Evolutionary conservation across 1,140 invertebrate genomes (phyloP), one percentile per base, ranked within the genome.

Genomic region (Drosophila parvula): DNA sequence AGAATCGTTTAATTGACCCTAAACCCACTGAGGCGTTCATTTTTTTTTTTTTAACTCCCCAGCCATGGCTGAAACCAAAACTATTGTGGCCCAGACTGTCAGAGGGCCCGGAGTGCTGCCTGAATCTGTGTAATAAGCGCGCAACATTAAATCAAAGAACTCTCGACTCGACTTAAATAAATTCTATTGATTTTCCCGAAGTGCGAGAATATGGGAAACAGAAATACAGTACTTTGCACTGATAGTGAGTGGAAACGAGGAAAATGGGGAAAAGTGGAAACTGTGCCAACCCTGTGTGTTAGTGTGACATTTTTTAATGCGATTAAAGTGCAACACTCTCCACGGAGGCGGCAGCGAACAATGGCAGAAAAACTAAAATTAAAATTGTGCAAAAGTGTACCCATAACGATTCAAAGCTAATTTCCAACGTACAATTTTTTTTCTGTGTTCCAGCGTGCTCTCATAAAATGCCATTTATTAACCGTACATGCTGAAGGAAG

Each of bases 291-390:
- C 65, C 22, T 22, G 22, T 22, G 76, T 84, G 80, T 61, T 78
- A 81, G 78, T 81, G 85, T 81, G 68, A 77, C 85, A 79, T 65
- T 81, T 81, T 84, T 81, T 89, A 89, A 89, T 89, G 85, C 85
- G 85, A 89, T 89, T 89, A 89, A 90, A 90, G 85, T 85, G 78
- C 85, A 81, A 71, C 85, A 89, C 75, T 81, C 85, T 85, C 55
- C 30, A 71, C 43, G 68, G 55, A 43, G 47, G 51, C 40, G 43
- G 53, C 67, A 74, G 56, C 28, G 12, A 53, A 55, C 62, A 59
- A 53, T 58, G 38, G 45, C 56, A 62, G n/a, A 59, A 55, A 59
- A 30, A 44, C 48, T 47, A 27, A 62, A 63, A 65, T 16, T 47
- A 43, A 79, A 60, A 74, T 16, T 43, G 34, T 60, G 9, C 30